Evolutionary conservation across 2,113 vertebrate genomes (phyloP).

Genomic region (Protomyctophum bolini): DNA sequence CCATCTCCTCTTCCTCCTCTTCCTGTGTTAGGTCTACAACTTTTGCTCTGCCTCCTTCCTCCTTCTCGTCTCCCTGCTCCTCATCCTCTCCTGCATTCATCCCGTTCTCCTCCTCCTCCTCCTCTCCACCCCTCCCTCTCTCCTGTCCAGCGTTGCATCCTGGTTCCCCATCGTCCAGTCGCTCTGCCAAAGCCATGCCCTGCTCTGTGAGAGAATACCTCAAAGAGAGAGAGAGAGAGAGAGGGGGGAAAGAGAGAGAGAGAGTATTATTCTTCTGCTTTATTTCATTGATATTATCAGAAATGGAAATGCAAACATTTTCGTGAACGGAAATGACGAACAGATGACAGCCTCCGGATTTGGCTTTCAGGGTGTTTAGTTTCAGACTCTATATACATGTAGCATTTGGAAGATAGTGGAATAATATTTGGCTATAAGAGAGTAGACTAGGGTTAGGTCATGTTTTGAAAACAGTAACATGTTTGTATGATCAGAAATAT

Average conservation of each 20-base stretch:
- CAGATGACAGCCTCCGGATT: no score
- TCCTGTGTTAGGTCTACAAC: constrained; percentile 69
- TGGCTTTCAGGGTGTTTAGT: no score
- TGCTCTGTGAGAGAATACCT: constrained; percentile 85
- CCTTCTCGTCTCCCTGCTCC: constrained; percentile 5
- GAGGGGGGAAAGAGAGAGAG: background rate
- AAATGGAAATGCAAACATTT: no score
- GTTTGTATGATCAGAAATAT: no score
- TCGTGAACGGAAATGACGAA: no score
- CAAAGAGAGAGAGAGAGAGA: constrained; percentile 8
- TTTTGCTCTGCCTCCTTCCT: background rate
- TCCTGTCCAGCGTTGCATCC: background rate
- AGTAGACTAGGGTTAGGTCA: no score
- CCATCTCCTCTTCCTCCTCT: constrained; percentile 56
- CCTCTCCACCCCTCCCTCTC: background rate
- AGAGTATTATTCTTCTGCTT: background rate
- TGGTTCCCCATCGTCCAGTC: constrained; percentile 59
- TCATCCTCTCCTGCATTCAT: background rate
- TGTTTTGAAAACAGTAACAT: no score
- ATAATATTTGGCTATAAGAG: no score
- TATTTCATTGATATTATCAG: no score
- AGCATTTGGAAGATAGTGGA: no score
- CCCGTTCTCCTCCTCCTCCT: background rate
- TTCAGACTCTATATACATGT: no score
- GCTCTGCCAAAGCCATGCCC: constrained; percentile 80